phyloP scores from a whole-genome alignment of 2,113 vertebrate genomes.

The Phalacrocorax brasilianus region DNA sequence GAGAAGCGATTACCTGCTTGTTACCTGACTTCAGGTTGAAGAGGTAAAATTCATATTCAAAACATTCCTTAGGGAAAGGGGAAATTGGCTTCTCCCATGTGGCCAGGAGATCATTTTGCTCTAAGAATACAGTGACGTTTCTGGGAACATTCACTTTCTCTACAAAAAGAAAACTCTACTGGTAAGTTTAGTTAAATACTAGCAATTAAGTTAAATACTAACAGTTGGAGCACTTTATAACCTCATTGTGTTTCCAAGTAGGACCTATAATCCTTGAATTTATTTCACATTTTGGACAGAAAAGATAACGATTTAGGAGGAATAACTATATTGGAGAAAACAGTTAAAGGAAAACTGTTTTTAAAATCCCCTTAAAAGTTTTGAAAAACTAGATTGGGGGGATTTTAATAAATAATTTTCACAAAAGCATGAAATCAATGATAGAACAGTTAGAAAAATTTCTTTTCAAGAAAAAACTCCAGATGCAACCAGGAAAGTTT shows the following conservation, averaged over 20 bases:
- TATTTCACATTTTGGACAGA: not conserved
- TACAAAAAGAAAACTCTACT: not conserved
- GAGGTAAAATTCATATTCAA: constrained; percentile 71
- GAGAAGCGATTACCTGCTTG: constrained; percentile 64
- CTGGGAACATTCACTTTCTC: constrained; percentile 68
- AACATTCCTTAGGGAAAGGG: constrained; percentile 40
- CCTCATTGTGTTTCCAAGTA: not conserved
- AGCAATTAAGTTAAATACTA: not conserved
- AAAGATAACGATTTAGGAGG: not conserved
- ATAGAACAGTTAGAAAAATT: not conserved
- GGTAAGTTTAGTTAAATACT: not conserved
- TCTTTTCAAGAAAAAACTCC: not conserved
- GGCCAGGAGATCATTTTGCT: constrained; percentile 41
- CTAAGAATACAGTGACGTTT: constrained; percentile 48
- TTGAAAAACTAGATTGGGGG: not conserved
- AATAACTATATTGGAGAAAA: not conserved
- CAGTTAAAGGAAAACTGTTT: not conserved
- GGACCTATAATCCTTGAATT: not conserved
- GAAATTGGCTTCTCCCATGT: constrained; percentile 71
- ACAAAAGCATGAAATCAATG: not conserved
- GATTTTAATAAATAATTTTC: not conserved
- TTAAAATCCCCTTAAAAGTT: not conserved
- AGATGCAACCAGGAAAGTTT: not conserved
- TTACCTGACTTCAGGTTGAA: constrained; percentile 36
- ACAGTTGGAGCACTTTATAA: not conserved